phyloP scores from a whole-genome alignment of 2,113 vertebrate species.

The Hiodon alosoides region DNA sequence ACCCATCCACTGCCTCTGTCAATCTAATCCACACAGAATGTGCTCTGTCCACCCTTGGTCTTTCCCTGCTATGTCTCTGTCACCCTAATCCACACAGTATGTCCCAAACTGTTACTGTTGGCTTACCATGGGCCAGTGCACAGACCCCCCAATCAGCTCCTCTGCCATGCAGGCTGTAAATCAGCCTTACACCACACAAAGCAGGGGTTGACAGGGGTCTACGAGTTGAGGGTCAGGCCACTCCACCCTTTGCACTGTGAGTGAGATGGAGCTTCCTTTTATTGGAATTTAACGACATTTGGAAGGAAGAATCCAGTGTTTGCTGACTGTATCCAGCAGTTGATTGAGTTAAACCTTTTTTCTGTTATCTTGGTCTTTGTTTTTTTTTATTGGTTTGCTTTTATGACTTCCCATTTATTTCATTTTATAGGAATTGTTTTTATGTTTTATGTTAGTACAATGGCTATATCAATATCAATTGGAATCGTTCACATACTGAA shows the following conservation, averaged over 20 bases:
- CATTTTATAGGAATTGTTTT: background rate
- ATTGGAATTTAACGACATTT: background rate
- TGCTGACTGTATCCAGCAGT: background rate
- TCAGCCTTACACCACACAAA: background rate
- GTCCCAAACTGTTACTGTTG: too few species aligned
- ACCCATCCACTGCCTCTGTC: too few species aligned
- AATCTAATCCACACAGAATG: too few species aligned
- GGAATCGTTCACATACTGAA: too few species aligned
- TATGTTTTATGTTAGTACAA: too few species aligned
- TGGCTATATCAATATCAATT: too few species aligned
- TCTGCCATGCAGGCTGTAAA: background rate
- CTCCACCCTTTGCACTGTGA: background rate
- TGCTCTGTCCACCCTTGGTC: too few species aligned
- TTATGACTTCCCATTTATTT: background rate
- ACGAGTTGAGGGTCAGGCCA: background rate
- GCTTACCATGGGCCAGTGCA: too few species aligned
- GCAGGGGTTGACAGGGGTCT: background rate
- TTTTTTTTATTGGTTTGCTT: background rate
- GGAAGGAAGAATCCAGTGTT: background rate
- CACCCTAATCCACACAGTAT: too few species aligned
- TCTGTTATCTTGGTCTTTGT: background rate
- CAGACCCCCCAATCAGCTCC: background rate
- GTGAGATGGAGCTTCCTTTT: background rate
- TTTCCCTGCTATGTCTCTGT: too few species aligned
- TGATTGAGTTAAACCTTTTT: conserved; percentile 6